Evolutionary conservation across 2,797 vertebrate species (phyloP).

Genomic region (Chelon labrosus): DNA sequence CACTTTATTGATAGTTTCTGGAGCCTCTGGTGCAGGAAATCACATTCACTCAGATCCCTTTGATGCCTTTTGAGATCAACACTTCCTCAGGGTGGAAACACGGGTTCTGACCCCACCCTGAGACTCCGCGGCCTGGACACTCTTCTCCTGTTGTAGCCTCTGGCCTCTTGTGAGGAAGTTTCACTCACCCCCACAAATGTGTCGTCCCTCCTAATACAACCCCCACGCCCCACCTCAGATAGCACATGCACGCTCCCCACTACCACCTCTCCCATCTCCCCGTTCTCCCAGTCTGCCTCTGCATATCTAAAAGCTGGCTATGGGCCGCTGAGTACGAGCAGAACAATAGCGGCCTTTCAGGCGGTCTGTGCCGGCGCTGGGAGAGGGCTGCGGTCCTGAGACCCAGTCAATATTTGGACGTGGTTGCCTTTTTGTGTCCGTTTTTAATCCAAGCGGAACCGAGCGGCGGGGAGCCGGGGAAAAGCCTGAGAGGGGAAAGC

Average conservation of each 20-base stretch:
- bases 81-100: slow-evolving; percentile 61
- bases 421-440: slow-evolving; percentile 76
- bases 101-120: slow-evolving; percentile 65
- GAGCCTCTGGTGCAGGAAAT: slow-evolving; percentile 58
- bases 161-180: slow-evolving; percentile 69
- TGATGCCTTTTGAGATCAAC: slow-evolving; percentile 66
- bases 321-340: slow-evolving; percentile 79
- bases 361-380: slow-evolving; percentile 70
- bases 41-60: slow-evolving; percentile 58
- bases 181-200: slow-evolving; percentile 49
- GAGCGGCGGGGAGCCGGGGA: slow-evolving; percentile 74
- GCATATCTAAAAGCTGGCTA: slow-evolving; percentile 82
- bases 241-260: slow-evolving; percentile 73
- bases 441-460: slow-evolving; percentile 82
- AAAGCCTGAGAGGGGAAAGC: slow-evolving; percentile 70
- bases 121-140: slow-evolving; percentile 49
- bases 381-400: slow-evolving; percentile 79
- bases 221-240: slow-evolving; percentile 69
- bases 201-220: slow-evolving; percentile 50
- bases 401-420: slow-evolving; percentile 91
- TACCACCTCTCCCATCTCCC: slow-evolving; percentile 49
- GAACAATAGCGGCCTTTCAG: slow-evolving; percentile 90
- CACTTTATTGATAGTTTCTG: slow-evolving; percentile 64
- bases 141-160: slow-evolving; percentile 53
- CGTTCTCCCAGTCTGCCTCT: slow-evolving; percentile 71